Conservation (phyloP, 1,140 invertebrate species). For the Panagrolaimus sp. region DNA sequence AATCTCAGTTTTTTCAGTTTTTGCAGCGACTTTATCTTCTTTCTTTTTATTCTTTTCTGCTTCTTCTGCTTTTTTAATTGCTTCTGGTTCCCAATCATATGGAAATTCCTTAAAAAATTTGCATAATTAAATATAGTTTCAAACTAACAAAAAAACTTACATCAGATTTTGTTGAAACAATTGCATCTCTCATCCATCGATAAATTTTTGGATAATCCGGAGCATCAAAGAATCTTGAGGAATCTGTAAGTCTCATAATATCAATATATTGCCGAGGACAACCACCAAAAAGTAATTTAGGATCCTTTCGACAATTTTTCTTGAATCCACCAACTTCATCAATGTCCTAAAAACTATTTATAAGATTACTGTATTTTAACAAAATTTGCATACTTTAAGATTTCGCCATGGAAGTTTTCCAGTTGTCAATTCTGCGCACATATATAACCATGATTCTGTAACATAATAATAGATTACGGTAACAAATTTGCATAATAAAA, state of each 20-base stretch:
- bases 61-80: slow-evolving; percentile 21
- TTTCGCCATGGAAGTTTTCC: slow-evolving; percentile 46
- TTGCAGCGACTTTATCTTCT: neutral
- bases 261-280: slow-evolving; percentile 48
- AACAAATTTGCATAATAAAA: too few relatives aligned
- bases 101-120: too few relatives aligned
- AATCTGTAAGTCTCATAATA: slow-evolving; percentile 40
- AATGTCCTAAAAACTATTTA: too few relatives aligned
- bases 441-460: slow-evolving; percentile 49
- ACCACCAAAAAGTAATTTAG: slow-evolving; percentile 39
- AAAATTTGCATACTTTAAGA: too few relatives aligned
- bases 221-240: slow-evolving; percentile 46
- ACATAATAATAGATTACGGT: too few relatives aligned
- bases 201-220: too few relatives aligned
- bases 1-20: neutral
- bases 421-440: slow-evolving; percentile 41
- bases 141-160: too few relatives aligned
- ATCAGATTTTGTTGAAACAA: too few relatives aligned
- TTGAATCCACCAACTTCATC: slow-evolving; percentile 44
- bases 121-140: too few relatives aligned
- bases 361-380: too few relatives aligned
- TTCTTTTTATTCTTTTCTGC: neutral
- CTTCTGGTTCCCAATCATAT: slow-evolving; percentile 43
- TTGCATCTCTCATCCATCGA: too few relatives aligned
- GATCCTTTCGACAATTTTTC: slow-evolving; percentile 28